These are phyloP conservation scores for Tetanocera ferruginea DNA, from an alignment of 2,888 invertebrate species.

Conservation along the genomic window DNA sequence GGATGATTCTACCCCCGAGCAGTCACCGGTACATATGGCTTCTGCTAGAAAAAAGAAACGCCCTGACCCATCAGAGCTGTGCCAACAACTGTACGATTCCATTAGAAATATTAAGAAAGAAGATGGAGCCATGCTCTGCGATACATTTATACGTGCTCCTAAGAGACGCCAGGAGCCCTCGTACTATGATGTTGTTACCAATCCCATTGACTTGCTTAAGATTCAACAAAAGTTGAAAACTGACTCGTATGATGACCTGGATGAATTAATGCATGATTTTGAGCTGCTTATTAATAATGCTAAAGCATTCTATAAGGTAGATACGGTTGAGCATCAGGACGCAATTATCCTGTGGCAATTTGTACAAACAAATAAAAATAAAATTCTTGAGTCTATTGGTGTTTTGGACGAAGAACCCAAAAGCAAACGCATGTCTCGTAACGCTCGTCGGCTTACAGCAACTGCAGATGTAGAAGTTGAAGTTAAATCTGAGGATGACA, in stretches of 20 bases:
- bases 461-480: constrained; percentile 74
- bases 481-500: constrained; percentile 81
- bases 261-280: constrained; percentile 90
- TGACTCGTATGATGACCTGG: constrained; percentile 95
- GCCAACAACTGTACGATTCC: constrained; percentile 93
- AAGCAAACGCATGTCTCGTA: constrained; percentile 62
- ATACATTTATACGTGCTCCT: constrained; percentile 94
- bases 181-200: constrained; percentile 91
- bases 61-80: constrained; percentile 77
- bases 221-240: constrained; percentile 98
- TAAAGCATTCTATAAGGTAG: constrained; percentile 93
- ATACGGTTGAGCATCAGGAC: constrained; percentile 88
- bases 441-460: constrained; percentile 62
- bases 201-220: constrained; percentile 92
- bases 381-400: constrained; percentile 65
- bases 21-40: constrained; percentile 68
- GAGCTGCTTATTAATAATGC: constrained; percentile 94
- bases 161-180: constrained; percentile 93
- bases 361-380: constrained; percentile 73
- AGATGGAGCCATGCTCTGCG: constrained; percentile 91
- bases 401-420: constrained; percentile 64
- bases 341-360: constrained; percentile 89
- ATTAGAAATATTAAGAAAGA: constrained; percentile 92
- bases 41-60: constrained; percentile 77
- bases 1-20: constrained; percentile 74